These are phyloP conservation scores for Cosmopolites sordidus DNA, from an alignment of 2,888 invertebrate genomes.

Conservation along the genomic window DNA sequence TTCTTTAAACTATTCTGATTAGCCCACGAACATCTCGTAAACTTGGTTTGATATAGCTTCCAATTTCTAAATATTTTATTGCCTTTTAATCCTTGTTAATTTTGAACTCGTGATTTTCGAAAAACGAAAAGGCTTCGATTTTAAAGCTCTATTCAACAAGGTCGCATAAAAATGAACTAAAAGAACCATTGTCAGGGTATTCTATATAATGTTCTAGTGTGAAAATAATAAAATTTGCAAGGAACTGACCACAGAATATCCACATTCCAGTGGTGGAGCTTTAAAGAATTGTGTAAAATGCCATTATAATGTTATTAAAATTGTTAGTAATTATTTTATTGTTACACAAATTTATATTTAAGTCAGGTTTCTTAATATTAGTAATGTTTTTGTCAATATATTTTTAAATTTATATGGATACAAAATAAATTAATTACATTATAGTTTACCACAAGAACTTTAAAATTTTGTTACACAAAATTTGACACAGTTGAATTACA, in stretches of 20 bases:
- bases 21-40: neutral
- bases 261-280: conserved; percentile 4
- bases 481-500: no score
- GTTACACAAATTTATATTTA: no score
- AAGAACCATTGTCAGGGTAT: conserved; percentile 5
- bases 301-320: no score
- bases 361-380: no score
- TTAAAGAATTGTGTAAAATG: no score
- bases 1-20: neutral
- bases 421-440: no score
- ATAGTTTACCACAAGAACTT: no score
- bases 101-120: conserved; percentile 14
- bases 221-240: conserved; percentile 17
- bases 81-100: conserved; percentile 17
- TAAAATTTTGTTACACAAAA: no score
- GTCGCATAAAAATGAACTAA: conserved; percentile 19
- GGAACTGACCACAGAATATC: conserved; percentile 13
- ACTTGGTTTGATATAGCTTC: conserved; percentile 9
- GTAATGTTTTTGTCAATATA: no score
- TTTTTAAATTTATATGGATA: no score
- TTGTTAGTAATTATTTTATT: no score
- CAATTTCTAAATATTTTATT: conserved; percentile 13
- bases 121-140: conserved; percentile 10
- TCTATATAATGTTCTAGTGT: conserved; percentile 13
- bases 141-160: conserved; percentile 7